These are phyloP conservation scores for Neoscelio sp. DNA, from an alignment of 2,888 invertebrate genomes.

Conservation along the genomic window DNA sequence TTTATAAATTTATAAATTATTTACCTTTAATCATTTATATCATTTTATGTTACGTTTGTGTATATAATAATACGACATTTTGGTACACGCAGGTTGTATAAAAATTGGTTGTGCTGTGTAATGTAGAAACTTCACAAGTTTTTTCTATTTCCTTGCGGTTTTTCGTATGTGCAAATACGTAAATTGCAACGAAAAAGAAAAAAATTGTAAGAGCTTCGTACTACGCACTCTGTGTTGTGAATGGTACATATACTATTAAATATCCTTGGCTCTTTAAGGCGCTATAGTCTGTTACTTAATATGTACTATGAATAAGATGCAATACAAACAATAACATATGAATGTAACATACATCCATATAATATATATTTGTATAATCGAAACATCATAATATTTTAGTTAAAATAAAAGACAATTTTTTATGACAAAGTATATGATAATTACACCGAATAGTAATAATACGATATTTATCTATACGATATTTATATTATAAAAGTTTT, in stretches of 20 bases:
- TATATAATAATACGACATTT: constrained; percentile 70
- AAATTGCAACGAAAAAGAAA: constrained; percentile 72
- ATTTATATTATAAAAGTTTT: constrained; percentile 73
- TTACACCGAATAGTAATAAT: constrained; percentile 74
- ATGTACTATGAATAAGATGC: constrained; percentile 72
- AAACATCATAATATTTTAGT: constrained; percentile 82
- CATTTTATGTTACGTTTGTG: no score
- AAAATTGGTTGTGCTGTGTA: constrained; percentile 82
- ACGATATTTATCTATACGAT: constrained; percentile 79
- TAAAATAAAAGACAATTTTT: constrained; percentile 81
- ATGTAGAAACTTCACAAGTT: constrained; percentile 78
- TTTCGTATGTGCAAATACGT: constrained; percentile 67
- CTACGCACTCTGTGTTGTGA: constrained; percentile 83
- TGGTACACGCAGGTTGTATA: constrained; percentile 80
- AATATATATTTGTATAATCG: constrained; percentile 82
- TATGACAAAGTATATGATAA: constrained; percentile 70
- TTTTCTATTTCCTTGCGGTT: constrained; percentile 62
- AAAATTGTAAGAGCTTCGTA: constrained; percentile 81
- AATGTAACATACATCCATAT: constrained; percentile 74
- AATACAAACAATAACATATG: constrained; percentile 71
- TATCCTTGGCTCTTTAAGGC: constrained; percentile 63
- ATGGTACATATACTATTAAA: constrained; percentile 76
- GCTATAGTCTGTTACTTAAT: constrained; percentile 65
- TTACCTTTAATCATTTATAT: no score
- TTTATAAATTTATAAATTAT: no score